Conservation (phyloP, 2,113 vertebrate species). For the Gymnorhina tibicen region DNA sequence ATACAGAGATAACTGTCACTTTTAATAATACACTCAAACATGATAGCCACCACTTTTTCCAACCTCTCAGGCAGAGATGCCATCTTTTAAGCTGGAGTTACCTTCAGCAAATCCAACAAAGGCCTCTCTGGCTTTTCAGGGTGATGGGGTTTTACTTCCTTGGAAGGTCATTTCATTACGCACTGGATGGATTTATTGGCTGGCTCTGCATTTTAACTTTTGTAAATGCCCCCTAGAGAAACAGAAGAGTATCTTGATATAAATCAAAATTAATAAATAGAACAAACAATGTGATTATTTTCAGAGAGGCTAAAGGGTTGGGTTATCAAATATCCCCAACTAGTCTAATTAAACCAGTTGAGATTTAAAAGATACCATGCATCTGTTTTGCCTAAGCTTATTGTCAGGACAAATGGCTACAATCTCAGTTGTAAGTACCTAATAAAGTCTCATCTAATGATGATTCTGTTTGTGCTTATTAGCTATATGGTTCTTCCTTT, state of each 20-base stretch:
- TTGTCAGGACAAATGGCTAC: conserved; percentile 14
- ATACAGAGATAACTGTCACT: conserved; percentile 42
- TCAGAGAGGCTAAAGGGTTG: not conserved
- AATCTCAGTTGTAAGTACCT: not conserved
- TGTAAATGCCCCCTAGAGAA: not conserved
- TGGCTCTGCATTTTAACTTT: not conserved
- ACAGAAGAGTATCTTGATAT: not conserved
- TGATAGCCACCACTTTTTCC: conserved; percentile 9
- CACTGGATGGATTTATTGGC: not conserved
- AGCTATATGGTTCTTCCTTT: not conserved
- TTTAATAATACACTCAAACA: conserved; percentile 40
- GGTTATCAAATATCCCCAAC: not conserved
- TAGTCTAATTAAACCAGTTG: not conserved
- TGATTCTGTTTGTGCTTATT: conserved; percentile 6
- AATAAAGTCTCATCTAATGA: not conserved
- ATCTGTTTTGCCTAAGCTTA: not conserved
- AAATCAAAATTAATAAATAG: conserved; percentile 28
- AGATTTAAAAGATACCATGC: not conserved
- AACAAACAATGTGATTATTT: not conserved
- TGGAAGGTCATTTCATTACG: conserved; percentile 7
- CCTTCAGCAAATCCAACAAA: not conserved
- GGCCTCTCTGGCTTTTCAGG: not conserved
- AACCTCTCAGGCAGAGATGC: not conserved
- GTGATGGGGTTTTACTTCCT: not conserved
- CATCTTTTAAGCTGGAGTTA: conserved; percentile 4